phyloP scores from a whole-genome alignment of 2,888 invertebrate genomes.

The Zaprionus lineosus region DNA sequence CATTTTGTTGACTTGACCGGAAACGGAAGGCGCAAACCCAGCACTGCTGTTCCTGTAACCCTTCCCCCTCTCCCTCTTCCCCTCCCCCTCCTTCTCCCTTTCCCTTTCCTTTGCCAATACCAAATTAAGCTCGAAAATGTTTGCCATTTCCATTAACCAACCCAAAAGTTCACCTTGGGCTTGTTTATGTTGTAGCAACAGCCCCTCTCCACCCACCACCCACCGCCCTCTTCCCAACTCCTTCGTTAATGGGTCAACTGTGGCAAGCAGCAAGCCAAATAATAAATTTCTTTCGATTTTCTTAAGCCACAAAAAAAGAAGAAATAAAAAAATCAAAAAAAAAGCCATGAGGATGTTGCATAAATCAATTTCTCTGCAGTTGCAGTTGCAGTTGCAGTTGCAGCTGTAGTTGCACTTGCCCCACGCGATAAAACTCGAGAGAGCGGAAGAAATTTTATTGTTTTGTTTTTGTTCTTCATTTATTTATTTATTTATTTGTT shows the following conservation, averaged over 20 bases:
- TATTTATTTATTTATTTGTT: background rate
- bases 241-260: constrained; percentile 61
- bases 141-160: constrained; percentile 55
- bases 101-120: constrained; percentile 27
- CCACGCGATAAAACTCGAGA: constrained; percentile 37
- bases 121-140: constrained; percentile 52
- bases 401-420: constrained; percentile 34
- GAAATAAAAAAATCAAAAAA: constrained; percentile 5
- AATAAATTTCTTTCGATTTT: constrained; percentile 57
- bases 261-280: constrained; percentile 37
- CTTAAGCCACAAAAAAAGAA: constrained; percentile 16
- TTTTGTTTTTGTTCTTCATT: too few species aligned
- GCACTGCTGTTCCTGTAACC: too few species aligned
- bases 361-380: constrained; percentile 61
- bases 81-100: too few species aligned
- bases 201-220: too few species aligned
- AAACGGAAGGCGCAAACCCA: constrained; percentile 48
- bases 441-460: constrained; percentile 49
- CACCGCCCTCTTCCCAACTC: background rate
- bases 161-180: constrained; percentile 25
- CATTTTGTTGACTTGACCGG: constrained; percentile 60
- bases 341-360: constrained; percentile 44
- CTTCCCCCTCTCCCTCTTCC: too few species aligned
- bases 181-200: too few species aligned
- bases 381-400: constrained; percentile 15